Evolutionary conservation across 23 tunicate species (phyloP).

Genomic region (Ascidia mentula): DNA sequence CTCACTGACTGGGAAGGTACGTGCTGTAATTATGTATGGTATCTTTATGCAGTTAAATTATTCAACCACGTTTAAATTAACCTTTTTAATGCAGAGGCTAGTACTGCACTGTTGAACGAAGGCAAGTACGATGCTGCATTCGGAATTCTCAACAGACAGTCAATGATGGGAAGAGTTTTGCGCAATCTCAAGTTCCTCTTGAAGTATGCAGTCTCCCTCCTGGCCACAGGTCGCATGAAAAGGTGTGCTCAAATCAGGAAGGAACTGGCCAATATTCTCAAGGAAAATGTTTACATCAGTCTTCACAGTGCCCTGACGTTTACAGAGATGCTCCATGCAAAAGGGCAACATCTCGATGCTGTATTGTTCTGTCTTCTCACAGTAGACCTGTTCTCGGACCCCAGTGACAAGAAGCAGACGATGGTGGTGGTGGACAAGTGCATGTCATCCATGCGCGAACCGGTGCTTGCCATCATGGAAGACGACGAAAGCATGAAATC

Average conservation of each 20-base stretch:
- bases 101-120: neutral
- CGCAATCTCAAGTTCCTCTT: neutral
- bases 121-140: neutral
- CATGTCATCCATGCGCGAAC: conserved; percentile 3
- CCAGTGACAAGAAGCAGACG: neutral
- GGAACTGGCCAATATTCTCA: neutral
- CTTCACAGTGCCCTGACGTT: neutral
- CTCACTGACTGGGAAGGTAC: neutral
- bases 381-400: neutral
- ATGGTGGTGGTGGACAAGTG: neutral
- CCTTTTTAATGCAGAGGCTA: neutral
- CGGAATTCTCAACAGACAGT: conserved; percentile 1
- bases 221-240: conserved; percentile 1
- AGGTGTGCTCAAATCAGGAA: neutral
- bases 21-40: neutral
- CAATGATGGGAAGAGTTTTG: neutral
- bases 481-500: neutral
- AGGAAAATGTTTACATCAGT: neutral
- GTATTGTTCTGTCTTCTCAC: neutral
- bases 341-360: neutral
- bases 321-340: neutral
- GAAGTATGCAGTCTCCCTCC: neutral
- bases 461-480: neutral
- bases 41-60: neutral
- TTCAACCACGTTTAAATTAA: too few relatives aligned